phyloP scores from a whole-genome alignment of 2,888 invertebrate genomes.

The Aphodius granarius region DNA sequence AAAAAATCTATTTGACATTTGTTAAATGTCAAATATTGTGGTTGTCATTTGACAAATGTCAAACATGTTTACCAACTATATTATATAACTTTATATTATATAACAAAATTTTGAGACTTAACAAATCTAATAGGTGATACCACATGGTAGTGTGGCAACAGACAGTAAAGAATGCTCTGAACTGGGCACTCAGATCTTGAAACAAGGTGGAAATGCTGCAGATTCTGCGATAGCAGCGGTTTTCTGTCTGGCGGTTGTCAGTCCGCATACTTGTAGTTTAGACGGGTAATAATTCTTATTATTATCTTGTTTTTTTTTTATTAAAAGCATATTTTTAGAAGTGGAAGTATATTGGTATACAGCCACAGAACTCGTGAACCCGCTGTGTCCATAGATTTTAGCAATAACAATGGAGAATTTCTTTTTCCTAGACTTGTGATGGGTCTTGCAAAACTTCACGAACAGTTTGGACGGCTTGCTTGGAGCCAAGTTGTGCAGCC shows the following conservation, averaged over 20 bases:
- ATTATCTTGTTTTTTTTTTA: background rate
- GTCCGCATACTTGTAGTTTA: conserved; percentile 73
- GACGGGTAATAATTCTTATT: conserved; percentile 66
- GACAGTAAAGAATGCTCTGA: conserved; percentile 71
- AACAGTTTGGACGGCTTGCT: conserved; percentile 58
- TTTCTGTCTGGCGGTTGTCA: conserved; percentile 73
- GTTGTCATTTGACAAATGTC: too few relatives aligned
- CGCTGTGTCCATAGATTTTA: conserved; percentile 63
- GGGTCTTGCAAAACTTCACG: conserved; percentile 62
- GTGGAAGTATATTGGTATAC: conserved; percentile 73
- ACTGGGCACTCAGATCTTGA: conserved; percentile 68
- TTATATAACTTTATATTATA: conserved; percentile 1
- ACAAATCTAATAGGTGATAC: conserved; percentile 58
- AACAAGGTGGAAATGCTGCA: conserved; percentile 72
- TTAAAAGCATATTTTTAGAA: conserved; percentile 57
- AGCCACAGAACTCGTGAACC: conserved; percentile 62
- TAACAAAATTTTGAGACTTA: conserved; percentile 1
- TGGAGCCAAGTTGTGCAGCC: conserved; percentile 65
- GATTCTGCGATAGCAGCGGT: conserved; percentile 76
- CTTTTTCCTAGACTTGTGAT: conserved; percentile 62
- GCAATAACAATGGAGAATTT: conserved; percentile 47
- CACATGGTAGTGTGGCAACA: conserved; percentile 76
- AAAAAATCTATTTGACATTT: too few relatives aligned
- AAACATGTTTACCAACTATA: too few relatives aligned
- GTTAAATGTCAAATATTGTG: too few relatives aligned